Conservation (phyloP, 2,888 invertebrate species). For the Tortrix viridana region DNA sequence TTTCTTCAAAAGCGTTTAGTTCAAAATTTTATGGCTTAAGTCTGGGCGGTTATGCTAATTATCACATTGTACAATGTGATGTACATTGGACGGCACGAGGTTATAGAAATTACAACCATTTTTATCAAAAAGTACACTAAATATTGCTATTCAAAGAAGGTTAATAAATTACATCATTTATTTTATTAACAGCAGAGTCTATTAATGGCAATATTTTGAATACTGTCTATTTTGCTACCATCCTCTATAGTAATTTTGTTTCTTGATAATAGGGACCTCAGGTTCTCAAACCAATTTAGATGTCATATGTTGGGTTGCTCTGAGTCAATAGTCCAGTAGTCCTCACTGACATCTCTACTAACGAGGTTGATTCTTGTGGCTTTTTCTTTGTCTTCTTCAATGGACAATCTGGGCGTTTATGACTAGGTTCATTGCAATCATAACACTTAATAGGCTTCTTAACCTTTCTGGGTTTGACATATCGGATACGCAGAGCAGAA, state of each 20-base stretch:
- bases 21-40: no score
- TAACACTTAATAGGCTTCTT: slow-evolving; percentile 16
- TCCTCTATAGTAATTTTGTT: slow-evolving; percentile 1
- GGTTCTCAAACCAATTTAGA: not conserved
- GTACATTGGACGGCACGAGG: no score
- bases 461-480: not conserved
- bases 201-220: slow-evolving; percentile 16
- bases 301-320: not conserved
- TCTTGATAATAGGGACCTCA: not conserved
- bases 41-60: no score
- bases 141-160: not conserved
- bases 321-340: not conserved
- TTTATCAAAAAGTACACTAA: slow-evolving; percentile 9
- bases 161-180: slow-evolving; percentile 1
- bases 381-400: slow-evolving; percentile 1
- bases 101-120: slow-evolving; percentile 9
- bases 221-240: slow-evolving; percentile 14
- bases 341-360: not conserved
- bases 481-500: not conserved
- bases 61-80: no score
- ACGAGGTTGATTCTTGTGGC: not conserved
- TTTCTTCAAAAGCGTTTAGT: no score
- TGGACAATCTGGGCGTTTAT: slow-evolving; percentile 25
- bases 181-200: not conserved
- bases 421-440: slow-evolving; percentile 23